phyloP scores from a whole-genome alignment of 2,797 vertebrate genomes.

The Molossus alvarezi region DNA sequence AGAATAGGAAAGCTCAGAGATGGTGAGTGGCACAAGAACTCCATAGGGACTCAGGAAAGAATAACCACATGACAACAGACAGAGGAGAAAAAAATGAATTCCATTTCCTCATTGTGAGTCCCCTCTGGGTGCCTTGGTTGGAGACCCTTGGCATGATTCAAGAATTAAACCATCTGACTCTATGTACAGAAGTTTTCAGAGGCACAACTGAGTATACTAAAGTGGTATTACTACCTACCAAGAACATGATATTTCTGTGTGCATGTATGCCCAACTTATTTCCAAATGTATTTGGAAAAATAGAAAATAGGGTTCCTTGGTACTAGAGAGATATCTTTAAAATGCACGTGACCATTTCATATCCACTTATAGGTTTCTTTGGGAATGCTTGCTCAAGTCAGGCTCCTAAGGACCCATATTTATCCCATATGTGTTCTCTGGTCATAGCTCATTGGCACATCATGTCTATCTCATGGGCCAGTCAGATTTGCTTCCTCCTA shows the following conservation, averaged over 20 bases:
- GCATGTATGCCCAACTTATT: constrained; percentile 56
- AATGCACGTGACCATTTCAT: neutral
- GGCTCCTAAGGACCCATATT: neutral
- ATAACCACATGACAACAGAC: neutral
- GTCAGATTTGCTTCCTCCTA: constrained; percentile 20
- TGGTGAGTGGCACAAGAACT: neutral
- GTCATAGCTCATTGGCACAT: neutral
- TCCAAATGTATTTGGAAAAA: constrained; percentile 53
- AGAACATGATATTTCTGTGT: constrained; percentile 51
- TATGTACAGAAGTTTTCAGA: constrained; percentile 4
- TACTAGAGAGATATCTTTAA: neutral
- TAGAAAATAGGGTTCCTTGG: constrained; percentile 38
- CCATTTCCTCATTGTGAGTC: neutral
- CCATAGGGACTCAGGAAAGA: neutral
- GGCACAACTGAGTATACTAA: constrained; percentile 38
- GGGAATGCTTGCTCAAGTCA: neutral
- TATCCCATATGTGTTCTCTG: neutral
- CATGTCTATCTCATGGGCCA: neutral
- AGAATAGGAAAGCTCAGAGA: neutral
- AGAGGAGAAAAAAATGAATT: neutral
- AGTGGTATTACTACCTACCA: constrained; percentile 56
- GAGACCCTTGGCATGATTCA: neutral
- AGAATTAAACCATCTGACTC: neutral
- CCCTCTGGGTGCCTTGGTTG: neutral
- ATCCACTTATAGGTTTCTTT: neutral